A percentile compares a stretch with the other conserved stretches of the same genome.
phyloP scores from a whole-genome alignment of 2,113 vertebrate species.

The Onychostruthus taczanowskii region DNA sequence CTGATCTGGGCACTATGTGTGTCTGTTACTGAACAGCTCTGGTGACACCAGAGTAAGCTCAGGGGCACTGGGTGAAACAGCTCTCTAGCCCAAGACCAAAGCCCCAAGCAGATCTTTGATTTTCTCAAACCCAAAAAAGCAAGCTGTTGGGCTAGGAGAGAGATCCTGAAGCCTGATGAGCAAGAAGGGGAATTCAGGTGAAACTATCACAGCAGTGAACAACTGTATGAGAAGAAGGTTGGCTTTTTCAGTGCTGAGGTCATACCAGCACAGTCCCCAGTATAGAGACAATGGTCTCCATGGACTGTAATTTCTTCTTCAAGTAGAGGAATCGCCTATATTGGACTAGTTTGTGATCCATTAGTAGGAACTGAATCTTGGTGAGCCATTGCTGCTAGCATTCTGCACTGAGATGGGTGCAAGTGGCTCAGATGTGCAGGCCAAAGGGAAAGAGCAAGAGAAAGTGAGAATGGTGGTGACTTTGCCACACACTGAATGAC shows the following conservation, averaged over 20 bases:
- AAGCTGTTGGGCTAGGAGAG: not conserved
- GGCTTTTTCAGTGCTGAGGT: not conserved
- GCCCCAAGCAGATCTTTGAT: not conserved
- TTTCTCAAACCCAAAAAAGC: not conserved
- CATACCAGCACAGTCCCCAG: not conserved
- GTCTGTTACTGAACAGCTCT: not conserved
- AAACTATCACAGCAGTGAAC: not conserved
- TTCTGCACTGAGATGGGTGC: not conserved
- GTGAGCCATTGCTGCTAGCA: not conserved
- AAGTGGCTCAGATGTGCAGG: not conserved
- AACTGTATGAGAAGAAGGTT: not conserved
- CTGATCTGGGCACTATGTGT: not conserved
- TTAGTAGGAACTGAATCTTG: not conserved
- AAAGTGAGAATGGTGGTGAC: not conserved
- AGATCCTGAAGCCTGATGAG: not conserved
- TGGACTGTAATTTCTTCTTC: not conserved
- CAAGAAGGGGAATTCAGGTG: not conserved
- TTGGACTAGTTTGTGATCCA: not conserved
- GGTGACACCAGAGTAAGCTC: not conserved
- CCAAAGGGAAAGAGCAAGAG: not conserved
- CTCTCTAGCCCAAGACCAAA: not conserved
- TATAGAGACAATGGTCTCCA: not conserved
- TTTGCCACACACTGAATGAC: not conserved
- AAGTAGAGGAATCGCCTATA: accelerated
- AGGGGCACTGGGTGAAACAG: not conserved